These are phyloP conservation scores for Paguma larvata DNA, from an alignment of 2,797 vertebrate species.

Conservation along the genomic window DNA sequence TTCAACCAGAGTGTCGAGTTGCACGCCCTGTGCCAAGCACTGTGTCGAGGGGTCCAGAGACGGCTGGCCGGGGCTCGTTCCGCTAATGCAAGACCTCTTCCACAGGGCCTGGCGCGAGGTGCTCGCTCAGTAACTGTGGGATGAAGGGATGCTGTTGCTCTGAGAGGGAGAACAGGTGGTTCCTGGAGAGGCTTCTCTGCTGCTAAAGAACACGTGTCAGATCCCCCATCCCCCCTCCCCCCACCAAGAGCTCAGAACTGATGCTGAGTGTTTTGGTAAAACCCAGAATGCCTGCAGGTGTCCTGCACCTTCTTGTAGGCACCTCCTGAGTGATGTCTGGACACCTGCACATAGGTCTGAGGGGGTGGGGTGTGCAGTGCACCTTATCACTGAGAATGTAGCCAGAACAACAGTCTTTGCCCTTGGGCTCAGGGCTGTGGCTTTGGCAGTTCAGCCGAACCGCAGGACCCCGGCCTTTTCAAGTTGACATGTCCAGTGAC, in stretches of 20 bases:
- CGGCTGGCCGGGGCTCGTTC: rapidly evolving
- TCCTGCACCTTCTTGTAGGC: not conserved
- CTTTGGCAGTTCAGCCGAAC: not conserved
- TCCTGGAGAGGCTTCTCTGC: not conserved
- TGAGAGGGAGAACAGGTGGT: rapidly evolving
- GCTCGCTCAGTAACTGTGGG: rapidly evolving
- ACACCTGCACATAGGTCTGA: not conserved
- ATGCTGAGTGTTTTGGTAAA: rapidly evolving
- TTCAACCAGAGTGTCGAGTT: rapidly evolving
- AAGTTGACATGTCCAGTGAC: rapidly evolving
- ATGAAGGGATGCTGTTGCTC: not conserved
- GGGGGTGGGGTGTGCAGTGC: not conserved
- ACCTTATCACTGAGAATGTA: too few relatives aligned
- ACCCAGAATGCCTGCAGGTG: not conserved
- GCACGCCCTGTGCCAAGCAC: rapidly evolving
- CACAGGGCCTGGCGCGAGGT: rapidly evolving
- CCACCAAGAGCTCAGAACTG: not conserved
- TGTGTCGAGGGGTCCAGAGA: not conserved
- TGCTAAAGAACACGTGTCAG: not conserved
- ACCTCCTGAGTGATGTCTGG: not conserved
- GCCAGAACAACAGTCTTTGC: not conserved
- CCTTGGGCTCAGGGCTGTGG: too few relatives aligned
- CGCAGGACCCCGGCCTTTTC: not conserved
- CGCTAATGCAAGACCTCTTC: too few relatives aligned
- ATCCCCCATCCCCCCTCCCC: not conserved